Evolutionary conservation across 1,140 invertebrate species (phyloP).

Genomic region (Antheraea mylitta): DNA sequence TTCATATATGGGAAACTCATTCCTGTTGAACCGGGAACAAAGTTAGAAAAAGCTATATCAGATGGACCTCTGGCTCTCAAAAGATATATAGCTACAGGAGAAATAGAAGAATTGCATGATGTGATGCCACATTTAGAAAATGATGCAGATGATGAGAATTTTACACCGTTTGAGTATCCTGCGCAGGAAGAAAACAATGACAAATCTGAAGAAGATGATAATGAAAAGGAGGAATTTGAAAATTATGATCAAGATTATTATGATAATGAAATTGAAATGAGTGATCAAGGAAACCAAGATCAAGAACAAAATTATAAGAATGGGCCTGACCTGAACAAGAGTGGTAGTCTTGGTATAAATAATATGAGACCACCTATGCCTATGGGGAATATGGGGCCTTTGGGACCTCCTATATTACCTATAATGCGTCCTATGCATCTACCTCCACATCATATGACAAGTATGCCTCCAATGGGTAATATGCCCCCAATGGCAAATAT

Average conservation of each 20-base stretch:
- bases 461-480: conserved; percentile 40
- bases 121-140: conserved; percentile 83
- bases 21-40: conserved; percentile 86
- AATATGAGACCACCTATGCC: conserved; percentile 53
- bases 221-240: conserved; percentile 45
- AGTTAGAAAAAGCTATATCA: conserved; percentile 85
- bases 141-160: conserved; percentile 79
- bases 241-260: conserved; percentile 53
- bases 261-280: conserved; percentile 56
- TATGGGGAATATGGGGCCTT: conserved; percentile 46
- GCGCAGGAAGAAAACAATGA: conserved; percentile 44
- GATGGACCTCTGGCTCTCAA: conserved; percentile 88
- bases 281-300: conserved; percentile 39
- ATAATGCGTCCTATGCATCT: conserved; percentile 20
- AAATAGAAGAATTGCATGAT: conserved; percentile 88
- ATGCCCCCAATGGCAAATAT: conserved; percentile 40
- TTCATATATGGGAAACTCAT: conserved; percentile 90
- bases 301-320: conserved; percentile 56
- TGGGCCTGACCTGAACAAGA: conserved; percentile 47
- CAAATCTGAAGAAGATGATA: conserved; percentile 39
- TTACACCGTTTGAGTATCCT: conserved; percentile 69
- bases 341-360: conserved; percentile 43
- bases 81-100: conserved; percentile 87
- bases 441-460: conserved; percentile 41
- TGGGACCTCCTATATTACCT: conserved; percentile 39